These are phyloP conservation scores for Lucifuga dentata DNA, from an alignment of 2,113 vertebrate genomes.

Conservation along the genomic window DNA sequence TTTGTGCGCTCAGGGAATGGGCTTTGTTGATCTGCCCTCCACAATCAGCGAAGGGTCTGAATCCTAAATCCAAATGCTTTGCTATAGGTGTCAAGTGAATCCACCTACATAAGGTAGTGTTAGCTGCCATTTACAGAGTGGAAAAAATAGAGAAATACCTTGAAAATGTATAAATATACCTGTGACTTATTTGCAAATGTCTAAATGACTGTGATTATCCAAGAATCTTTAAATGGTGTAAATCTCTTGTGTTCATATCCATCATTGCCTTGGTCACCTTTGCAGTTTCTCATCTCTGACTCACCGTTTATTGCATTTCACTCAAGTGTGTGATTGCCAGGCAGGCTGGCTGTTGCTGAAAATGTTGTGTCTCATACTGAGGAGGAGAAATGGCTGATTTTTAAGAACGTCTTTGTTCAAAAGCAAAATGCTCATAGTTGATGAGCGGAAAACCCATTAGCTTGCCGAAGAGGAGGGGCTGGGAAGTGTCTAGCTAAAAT, in stretches of 20 bases:
- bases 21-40: neutral
- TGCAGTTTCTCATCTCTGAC: conserved; percentile 50
- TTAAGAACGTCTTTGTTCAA: conserved; percentile 46
- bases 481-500: neutral
- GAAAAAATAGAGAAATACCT: neutral
- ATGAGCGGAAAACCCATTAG: conserved; percentile 44
- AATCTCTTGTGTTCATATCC: conserved; percentile 33
- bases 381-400: conserved; percentile 34
- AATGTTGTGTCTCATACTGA: conserved; percentile 36
- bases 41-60: neutral
- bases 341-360: conserved; percentile 19
- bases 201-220: too few relatives aligned
- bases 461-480: neutral
- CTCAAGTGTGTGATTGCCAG: conserved; percentile 60
- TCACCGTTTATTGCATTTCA: conserved; percentile 49
- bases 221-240: neutral
- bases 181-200: too few relatives aligned
- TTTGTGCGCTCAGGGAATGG: neutral
- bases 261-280: conserved; percentile 55
- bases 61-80: neutral
- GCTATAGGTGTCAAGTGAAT: conserved; percentile 5
- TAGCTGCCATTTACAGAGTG: conserved; percentile 3
- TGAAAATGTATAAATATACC: neutral
- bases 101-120: conserved; percentile 11
- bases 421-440: conserved; percentile 41